Base-by-base conservation (phyloP, 2,113 vertebrate genomes). In the Catharus minimus region DNA sequence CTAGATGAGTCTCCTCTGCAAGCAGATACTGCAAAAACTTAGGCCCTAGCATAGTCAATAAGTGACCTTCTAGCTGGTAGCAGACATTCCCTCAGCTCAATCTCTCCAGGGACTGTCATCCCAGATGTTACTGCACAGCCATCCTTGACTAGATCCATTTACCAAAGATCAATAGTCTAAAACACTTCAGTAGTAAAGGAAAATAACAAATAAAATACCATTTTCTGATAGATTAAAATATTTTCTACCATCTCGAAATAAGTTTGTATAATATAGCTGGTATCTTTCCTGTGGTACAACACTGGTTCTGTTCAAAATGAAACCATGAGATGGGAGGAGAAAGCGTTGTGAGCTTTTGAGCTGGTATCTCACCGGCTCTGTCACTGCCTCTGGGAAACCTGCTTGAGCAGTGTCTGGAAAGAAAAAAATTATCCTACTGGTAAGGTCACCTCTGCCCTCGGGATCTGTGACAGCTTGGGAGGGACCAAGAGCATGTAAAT, bases 371-470 rank as follows among this genome's bases (percentile, higher is more conserved):
- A 60, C 28, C n/a, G 56, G 18, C 21, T 78, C 11, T 71, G 9
- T 44, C 53, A 52, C 20, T 80, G 67, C 3, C 52, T 19, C 19
- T 7, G 19, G 57, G 13, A 43, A 64, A 66, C 27, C 52, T 66
- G 33, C 32, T 53, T 2, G 0, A 58, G 24, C 50, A 24, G 62
- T 46, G 30, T 19, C 28, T 58, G 16, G 9, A 72, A 12, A 73
- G 15, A 71, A 65, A 28, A n/a, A 76, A 73, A 73, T 57, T n/a
- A 14, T 44, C 39, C 23, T 32, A 6, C 74, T 58, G 33, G 19
- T 5, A 2, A 50, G 24, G 20, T 32, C 0, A 0, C 39, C 19
- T 64, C 41, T 88, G 56, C 30, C 36, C 23, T 55, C 22, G 18
- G 22, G 19, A 15, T 39, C 53, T 73, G 27, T 3, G 4, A 4